Conservation (phyloP, 2,797 vertebrate species). For the Clamator glandarius region DNA sequence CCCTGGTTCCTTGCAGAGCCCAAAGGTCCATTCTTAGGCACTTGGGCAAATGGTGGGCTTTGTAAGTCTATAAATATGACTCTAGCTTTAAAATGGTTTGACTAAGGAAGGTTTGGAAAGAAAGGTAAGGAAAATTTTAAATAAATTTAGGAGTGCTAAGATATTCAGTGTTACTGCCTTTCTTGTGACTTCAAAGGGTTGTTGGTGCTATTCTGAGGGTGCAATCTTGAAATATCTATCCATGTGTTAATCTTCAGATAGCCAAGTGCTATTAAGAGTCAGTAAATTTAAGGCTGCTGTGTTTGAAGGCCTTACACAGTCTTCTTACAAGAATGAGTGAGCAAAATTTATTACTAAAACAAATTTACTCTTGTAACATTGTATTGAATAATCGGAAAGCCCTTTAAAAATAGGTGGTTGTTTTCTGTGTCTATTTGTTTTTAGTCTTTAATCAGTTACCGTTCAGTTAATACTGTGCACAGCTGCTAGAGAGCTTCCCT, state of each 20-base stretch:
- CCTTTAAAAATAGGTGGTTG: background rate
- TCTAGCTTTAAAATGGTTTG: background rate
- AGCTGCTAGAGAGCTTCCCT: background rate
- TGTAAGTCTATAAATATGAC: background rate
- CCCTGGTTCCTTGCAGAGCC: background rate
- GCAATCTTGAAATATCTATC: background rate
- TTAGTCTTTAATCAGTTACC: background rate
- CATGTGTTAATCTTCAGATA: background rate
- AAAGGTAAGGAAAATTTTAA: background rate
- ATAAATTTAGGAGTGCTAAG: background rate
- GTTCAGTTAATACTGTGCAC: background rate
- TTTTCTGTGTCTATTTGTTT: background rate
- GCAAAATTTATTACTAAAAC: background rate
- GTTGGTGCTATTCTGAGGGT: background rate
- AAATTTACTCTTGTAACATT: background rate
- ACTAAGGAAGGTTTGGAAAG: background rate
- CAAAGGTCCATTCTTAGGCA: background rate
- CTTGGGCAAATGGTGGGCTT: background rate
- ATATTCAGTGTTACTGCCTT: background rate
- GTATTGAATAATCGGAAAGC: background rate
- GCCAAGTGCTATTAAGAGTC: background rate
- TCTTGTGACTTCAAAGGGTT: background rate
- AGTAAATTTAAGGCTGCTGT: background rate
- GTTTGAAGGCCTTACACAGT: background rate
- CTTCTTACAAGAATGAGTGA: background rate